A percentile compares a stretch with the other conserved stretches of the same genome.
Evolutionary conservation across 2,888 invertebrate genomes (phyloP).

Genomic region (Athalia rosae): DNA sequence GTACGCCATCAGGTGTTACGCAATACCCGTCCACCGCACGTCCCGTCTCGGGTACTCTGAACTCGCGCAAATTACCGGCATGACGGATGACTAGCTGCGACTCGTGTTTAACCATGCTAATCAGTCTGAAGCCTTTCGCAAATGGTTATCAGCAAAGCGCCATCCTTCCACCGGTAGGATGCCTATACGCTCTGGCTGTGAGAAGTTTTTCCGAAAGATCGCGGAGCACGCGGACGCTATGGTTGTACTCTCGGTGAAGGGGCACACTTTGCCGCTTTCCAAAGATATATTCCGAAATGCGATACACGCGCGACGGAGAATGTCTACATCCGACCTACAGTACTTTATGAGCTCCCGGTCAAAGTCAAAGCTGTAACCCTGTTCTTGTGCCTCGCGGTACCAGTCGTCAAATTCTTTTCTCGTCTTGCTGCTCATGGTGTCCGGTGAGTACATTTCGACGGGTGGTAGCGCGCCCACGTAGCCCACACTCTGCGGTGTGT

Average conservation of each 20-base stretch:
- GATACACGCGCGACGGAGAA: constrained; percentile 52
- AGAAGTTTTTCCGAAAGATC: constrained; percentile 53
- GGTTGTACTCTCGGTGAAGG: constrained; percentile 52
- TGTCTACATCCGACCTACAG: constrained; percentile 38
- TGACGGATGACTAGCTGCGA: constrained; percentile 51
- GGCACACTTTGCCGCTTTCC: constrained; percentile 49
- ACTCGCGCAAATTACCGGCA: constrained; percentile 51
- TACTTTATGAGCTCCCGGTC: background rate
- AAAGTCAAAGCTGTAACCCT: constrained; percentile 34
- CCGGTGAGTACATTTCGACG: constrained; percentile 52
- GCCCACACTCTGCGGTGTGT: constrained; percentile 54
- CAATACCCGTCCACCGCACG: constrained; percentile 50
- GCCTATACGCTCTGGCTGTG: constrained; percentile 57
- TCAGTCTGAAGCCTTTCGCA: constrained; percentile 54
- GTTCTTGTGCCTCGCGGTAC: constrained; percentile 26
- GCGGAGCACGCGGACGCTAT: constrained; percentile 57
- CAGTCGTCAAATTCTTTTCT: too few species aligned
- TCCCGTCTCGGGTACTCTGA: constrained; percentile 32
- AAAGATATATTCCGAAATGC: constrained; percentile 53
- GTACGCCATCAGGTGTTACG: constrained; percentile 11
- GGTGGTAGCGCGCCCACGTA: constrained; percentile 47
- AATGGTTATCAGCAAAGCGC: constrained; percentile 57
- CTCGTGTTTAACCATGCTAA: constrained; percentile 48
- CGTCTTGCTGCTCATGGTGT: constrained; percentile 49
- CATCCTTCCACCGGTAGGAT: constrained; percentile 60